Conservation (phyloP, 2,888 invertebrate species). For the Autographa pulchrina region DNA sequence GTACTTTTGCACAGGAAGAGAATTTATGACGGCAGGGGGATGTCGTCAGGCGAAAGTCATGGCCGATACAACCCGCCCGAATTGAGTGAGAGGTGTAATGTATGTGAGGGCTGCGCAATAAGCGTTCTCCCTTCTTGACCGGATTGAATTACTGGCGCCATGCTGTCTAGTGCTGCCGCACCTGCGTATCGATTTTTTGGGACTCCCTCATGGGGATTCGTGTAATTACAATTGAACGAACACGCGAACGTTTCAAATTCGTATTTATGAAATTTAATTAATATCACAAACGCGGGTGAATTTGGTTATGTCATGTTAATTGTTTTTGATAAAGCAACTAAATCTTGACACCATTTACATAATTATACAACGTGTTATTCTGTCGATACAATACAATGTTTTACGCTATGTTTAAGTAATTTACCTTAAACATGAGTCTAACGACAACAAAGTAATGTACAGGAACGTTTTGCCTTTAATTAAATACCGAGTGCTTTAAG, state of each 20-base stretch:
- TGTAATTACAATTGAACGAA: constrained; percentile 54
- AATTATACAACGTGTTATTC: constrained; percentile 33
- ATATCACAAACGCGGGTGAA: constrained; percentile 47
- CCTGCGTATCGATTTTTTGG: constrained; percentile 58
- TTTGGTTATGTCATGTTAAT: constrained; percentile 47
- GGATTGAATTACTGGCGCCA: constrained; percentile 80
- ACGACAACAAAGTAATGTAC: not conserved
- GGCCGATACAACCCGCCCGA: constrained; percentile 70
- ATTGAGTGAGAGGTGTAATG: constrained; percentile 73
- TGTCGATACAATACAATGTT: constrained; percentile 22
- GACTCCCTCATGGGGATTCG: constrained; percentile 53
- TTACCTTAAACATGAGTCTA: not conserved
- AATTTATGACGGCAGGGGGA: constrained; percentile 75
- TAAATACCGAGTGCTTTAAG: constrained; percentile 2
- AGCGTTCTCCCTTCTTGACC: constrained; percentile 77
- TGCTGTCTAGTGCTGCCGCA: constrained; percentile 78
- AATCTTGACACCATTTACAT: constrained; percentile 30
- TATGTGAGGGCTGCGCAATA: constrained; percentile 76
- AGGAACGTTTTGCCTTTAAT: not conserved
- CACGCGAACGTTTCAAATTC: constrained; percentile 56
- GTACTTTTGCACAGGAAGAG: constrained; percentile 72
- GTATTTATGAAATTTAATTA: constrained; percentile 52
- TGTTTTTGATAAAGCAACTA: constrained; percentile 34
- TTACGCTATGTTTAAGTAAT: constrained; percentile 8
- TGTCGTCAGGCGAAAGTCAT: constrained; percentile 74